phyloP scores from a whole-genome alignment of 2,113 vertebrate genomes.

The Formicarius rufipectus region DNA sequence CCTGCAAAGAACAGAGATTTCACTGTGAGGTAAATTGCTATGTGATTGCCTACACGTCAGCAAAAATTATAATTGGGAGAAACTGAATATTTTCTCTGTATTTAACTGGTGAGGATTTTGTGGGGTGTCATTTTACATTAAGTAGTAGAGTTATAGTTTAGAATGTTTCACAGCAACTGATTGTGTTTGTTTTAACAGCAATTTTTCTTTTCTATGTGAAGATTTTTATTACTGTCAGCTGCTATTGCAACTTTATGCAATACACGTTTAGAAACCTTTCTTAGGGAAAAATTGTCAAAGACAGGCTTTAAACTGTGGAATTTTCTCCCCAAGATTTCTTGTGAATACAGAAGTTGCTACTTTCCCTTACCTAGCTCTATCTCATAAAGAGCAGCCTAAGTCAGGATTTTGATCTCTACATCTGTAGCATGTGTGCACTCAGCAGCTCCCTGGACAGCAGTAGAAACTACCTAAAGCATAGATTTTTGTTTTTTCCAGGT shows the following conservation, averaged over 20 bases:
- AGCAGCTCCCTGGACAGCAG: not conserved
- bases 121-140: not conserved
- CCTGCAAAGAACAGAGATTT: conserved; percentile 64
- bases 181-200: not conserved
- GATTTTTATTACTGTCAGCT: not conserved
- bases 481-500: conserved; percentile 15
- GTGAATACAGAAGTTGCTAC: not conserved
- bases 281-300: not conserved
- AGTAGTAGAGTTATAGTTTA: not conserved
- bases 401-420: not conserved
- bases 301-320: not conserved
- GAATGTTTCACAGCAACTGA: not conserved
- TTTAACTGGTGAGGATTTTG: not conserved
- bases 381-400: not conserved
- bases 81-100: conserved; percentile 23
- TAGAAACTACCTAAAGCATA: not conserved
- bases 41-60: conserved; percentile 5
- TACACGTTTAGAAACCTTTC: not conserved
- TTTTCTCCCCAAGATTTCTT: not conserved
- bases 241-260: not conserved
- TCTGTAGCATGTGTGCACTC: not conserved
- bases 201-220: not conserved
- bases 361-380: not conserved
- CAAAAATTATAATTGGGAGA: conserved; percentile 32
- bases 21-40: conserved; percentile 25